Evolutionary conservation across 2,888 invertebrate genomes (phyloP).

Genomic region (Octodonta nipae): DNA sequence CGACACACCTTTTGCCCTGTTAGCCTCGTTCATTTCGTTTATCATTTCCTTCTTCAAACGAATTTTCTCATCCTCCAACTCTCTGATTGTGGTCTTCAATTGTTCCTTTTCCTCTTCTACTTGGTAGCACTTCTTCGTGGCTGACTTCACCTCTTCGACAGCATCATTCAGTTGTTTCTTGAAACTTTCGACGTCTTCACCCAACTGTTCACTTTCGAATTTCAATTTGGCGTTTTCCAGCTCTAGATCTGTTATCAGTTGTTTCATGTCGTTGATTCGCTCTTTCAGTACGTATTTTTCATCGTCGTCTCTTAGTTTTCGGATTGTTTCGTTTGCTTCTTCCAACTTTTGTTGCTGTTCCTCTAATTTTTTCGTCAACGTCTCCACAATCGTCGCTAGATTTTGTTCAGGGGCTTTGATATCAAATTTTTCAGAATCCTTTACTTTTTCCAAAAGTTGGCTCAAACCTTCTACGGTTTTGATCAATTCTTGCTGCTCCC

Average conservation of each 20-base stretch:
- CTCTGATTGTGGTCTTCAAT: slow-evolving; percentile 15
- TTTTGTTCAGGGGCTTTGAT: slow-evolving; percentile 14
- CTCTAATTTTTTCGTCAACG: slow-evolving; percentile 16
- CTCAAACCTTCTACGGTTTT: slow-evolving; percentile 17
- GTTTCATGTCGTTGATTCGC: slow-evolving; percentile 18
- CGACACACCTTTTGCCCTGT: slow-evolving; percentile 19
- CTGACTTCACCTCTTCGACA: slow-evolving; percentile 12
- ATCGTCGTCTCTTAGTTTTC: slow-evolving; percentile 18
- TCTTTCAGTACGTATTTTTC: slow-evolving; percentile 19
- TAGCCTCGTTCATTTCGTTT: slow-evolving; percentile 20
- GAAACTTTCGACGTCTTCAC: slow-evolving; percentile 15
- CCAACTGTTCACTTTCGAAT: slow-evolving; percentile 17
- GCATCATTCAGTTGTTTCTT: slow-evolving; percentile 15
- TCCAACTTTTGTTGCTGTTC: slow-evolving; percentile 17
- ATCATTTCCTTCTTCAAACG: slow-evolving; percentile 21
- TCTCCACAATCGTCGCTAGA: slow-evolving; percentile 10
- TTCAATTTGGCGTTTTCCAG: slow-evolving; percentile 20
- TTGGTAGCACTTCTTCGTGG: slow-evolving; percentile 12
- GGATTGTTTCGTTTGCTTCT: slow-evolving; percentile 15
- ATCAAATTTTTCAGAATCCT: slow-evolving; percentile 15
- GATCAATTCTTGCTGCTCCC: slow-evolving; percentile 13
- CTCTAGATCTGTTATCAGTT: slow-evolving; percentile 18
- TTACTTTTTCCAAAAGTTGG: slow-evolving; percentile 16
- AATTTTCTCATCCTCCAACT: slow-evolving; percentile 18
- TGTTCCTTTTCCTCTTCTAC: slow-evolving; percentile 18